A percentile compares a stretch with the other conserved stretches of the same genome.
Conservation (phyloP, 2,888 invertebrate genomes). For the Ctena decussata region DNA sequence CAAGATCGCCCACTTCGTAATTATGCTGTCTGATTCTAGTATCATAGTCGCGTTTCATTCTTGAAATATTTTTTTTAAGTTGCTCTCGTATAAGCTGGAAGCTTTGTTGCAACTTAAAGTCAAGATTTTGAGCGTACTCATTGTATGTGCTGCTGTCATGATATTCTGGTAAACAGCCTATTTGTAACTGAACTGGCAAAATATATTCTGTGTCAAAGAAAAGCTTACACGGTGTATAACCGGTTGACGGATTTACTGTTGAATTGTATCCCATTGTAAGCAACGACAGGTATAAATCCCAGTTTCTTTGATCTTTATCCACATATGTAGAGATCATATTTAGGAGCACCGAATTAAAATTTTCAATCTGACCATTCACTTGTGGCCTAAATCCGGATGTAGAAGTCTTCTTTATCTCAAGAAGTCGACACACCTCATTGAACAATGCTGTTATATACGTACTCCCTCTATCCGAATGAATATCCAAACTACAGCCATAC, state of each 20-base stretch:
- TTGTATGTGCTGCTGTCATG: not conserved
- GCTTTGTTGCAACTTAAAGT: not conserved
- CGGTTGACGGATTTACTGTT: slow-evolving; percentile 21
- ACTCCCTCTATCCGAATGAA: not conserved
- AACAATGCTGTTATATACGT: slow-evolving; percentile 8
- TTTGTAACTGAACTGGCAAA: slow-evolving; percentile 5
- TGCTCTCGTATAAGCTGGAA: not conserved
- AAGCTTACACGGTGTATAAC: slow-evolving; percentile 28
- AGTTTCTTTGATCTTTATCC: slow-evolving; percentile 20
- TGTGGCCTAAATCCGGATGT: not conserved
- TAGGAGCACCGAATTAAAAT: slow-evolving; percentile 30
- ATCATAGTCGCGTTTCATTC: slow-evolving; percentile 30
- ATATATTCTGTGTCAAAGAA: slow-evolving; percentile 22
- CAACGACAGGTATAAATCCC: slow-evolving; percentile 23
- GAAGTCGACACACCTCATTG: slow-evolving; percentile 22
- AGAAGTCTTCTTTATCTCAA: slow-evolving; percentile 12
- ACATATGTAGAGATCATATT: slow-evolving; percentile 23
- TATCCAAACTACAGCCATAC: slow-evolving; percentile 17
- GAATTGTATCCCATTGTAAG: slow-evolving; percentile 19
- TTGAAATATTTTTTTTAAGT: not conserved
- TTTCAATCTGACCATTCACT: slow-evolving; percentile 9
- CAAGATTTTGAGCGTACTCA: not conserved
- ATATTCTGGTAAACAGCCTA: not conserved
- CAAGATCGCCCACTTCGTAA: slow-evolving; percentile 17
- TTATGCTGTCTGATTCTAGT: slow-evolving; percentile 7